phyloP scores from a whole-genome alignment of 2,888 invertebrate genomes.

The Octonoba sinensis region DNA sequence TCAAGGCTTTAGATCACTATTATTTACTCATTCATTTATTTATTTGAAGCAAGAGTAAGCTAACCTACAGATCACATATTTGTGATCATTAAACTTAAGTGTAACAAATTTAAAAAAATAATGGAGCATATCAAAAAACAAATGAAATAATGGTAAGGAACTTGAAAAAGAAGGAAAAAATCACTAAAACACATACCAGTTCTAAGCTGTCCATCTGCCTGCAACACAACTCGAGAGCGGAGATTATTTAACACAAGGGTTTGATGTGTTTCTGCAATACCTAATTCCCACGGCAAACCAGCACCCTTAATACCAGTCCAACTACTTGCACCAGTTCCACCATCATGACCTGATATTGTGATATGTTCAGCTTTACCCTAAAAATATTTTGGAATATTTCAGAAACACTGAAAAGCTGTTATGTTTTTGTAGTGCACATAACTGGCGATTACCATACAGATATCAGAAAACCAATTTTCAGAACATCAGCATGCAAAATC shows the following conservation, averaged over 20 bases:
- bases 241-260: slow-evolving; percentile 93
- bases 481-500: background rate
- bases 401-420: background rate
- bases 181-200: slow-evolving; percentile 69
- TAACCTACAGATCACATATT: too few relatives aligned
- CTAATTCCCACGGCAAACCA: slow-evolving; percentile 98
- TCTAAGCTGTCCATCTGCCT: slow-evolving; percentile 88
- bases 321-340: slow-evolving; percentile 97
- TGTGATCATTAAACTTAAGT: too few relatives aligned
- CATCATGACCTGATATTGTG: slow-evolving; percentile 98
- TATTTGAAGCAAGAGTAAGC: too few relatives aligned
- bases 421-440: background rate
- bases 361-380: slow-evolving; percentile 92
- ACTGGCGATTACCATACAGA: background rate
- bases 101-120: too few relatives aligned
- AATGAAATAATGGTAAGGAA: too few relatives aligned
- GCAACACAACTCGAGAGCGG: slow-evolving; percentile 91
- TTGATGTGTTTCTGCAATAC: slow-evolving; percentile 98
- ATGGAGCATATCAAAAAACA: too few relatives aligned
- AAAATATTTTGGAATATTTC: background rate
- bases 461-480: background rate
- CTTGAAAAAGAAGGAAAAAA: too few relatives aligned
- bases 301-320: slow-evolving; percentile 99
- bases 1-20: too few relatives aligned
- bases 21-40: too few relatives aligned